Conservation (phyloP, 1,140 invertebrate genomes). For the Homarus americanus region DNA sequence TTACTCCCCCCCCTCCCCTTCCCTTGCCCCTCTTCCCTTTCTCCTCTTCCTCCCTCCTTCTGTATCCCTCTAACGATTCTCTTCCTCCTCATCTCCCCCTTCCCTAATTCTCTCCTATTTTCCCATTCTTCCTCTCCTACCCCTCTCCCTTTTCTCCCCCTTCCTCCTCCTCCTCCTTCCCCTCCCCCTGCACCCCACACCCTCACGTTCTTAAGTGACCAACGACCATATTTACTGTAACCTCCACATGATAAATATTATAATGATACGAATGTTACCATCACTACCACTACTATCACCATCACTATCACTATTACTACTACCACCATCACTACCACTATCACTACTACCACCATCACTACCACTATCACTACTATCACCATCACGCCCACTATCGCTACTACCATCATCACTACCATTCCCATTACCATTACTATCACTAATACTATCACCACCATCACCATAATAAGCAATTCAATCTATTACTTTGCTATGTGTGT, state of each 20-base stretch:
- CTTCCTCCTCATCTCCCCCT: no score
- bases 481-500: background rate
- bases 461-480: background rate
- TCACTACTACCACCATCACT: background rate
- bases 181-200: no score
- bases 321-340: no score
- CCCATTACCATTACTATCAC: background rate
- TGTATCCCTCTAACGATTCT: no score
- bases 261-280: no score
- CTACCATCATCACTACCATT: background rate
- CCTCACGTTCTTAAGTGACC: no score
- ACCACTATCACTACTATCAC: background rate
- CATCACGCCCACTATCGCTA: background rate
- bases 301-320: background rate
- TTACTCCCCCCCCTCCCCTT: background rate
- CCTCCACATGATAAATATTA: no score
- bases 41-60: background rate
- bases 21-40: background rate
- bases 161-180: no score
- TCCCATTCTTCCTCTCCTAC: no score
- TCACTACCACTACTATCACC: background rate
- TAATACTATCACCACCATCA: background rate
- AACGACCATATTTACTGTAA: no score
- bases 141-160: no score
- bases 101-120: no score